Base-by-base conservation (phyloP, 2,797 vertebrate genomes). In the Dicrostonyx torquatus region DNA sequence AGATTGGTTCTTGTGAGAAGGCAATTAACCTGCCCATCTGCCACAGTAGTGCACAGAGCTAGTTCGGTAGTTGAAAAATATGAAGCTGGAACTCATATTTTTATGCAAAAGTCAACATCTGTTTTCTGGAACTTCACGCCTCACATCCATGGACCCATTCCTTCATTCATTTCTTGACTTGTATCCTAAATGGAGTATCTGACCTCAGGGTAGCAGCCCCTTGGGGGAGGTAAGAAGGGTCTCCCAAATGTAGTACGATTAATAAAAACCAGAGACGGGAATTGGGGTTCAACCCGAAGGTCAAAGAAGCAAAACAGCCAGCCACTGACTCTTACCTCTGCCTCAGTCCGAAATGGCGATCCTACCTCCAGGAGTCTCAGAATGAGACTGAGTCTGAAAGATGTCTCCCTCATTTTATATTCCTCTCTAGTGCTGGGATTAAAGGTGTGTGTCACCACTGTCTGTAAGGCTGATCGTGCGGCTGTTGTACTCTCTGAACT, bases 101-200 rank as follows among this genome's bases (percentile, higher is more conserved):
- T 84, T 75, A 72, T 72, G 58, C 9, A 72, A 26, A 43, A 92
- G 77, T 55, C 45, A 86, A 80, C 29, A 88, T 22, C 58, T n/a
- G 9, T 80, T 87, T 75, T 50, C 48, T 73, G 53, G 76, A 75
- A 77, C 94, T 91, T 94, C 68, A 70, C 37, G 90, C 73, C 18
- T 83, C 14, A 68, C 17, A 17, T 86, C 93, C 34, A 24, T 14
- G 13, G 22, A 18, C 73, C 15, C 6, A 0, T 87, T 94, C 53
- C 48, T 95, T 37, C 26, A 6, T 37, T 78, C 64, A 13, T 2
- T 18, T 93, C 29, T 11, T 89, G 58, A 31, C 80, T 91, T 83
- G 13, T 53, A 20, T 20, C 43, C 22, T 70, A 37, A 88, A 64
- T 2, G 83, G 48, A 78, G 29, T 78, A 40, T 87, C 48, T 40